Evolutionary conservation across 2,797 vertebrate species (phyloP), one percentile per base, ranked within the genome.

Genomic region (Phyllotis vaccarum): DNA sequence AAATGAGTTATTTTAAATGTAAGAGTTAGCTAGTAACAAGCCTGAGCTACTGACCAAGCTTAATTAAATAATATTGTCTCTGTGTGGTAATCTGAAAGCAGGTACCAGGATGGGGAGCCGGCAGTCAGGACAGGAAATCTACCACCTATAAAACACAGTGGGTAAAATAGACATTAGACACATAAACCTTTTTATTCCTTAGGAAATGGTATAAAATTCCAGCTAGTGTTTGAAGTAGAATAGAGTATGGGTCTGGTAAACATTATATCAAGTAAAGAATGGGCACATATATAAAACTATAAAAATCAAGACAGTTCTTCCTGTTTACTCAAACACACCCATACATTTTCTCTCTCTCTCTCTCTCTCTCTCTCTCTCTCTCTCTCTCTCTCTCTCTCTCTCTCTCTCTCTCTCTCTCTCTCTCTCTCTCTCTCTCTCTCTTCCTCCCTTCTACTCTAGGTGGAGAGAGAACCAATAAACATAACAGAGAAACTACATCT

Each of bases 241-340:
- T 14, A 52, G 34, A 54, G 79, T 86, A 72, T 70, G 37, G 81
- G 64, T 90, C 40, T 82, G 54, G 82, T 75, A 90, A 94, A 95
- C 74, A 68, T 78, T 75, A 81, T 89, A 54, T 60, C 70, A 91
- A 72, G 40, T 79, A 54, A 81, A 93, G 66, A 96, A 89, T 19
- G 88, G 56, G 37, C 21, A 86, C 37, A 75, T 75, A 46, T 43
- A 85, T 79, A 92, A 52, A 92, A 37, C 64, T 76, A 79, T 54
- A 46, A 91, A 89, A 93, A 93, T 91, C 78, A 96, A 88, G 95
- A 82, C 75, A 93, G 52, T 79, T 97, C 79, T 91, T 94, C 86
- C 88, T 81, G 72, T 91, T 83, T n/a, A 85, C 80, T 92, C 43
- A 88, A 74, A 78, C 76, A 87, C 46, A 85, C 31, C 68, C 21